Evolutionary conservation across 2,113 vertebrate species (phyloP), one percentile per base, ranked within the genome.

Genomic region (Dasypus novemcinctus): DNA sequence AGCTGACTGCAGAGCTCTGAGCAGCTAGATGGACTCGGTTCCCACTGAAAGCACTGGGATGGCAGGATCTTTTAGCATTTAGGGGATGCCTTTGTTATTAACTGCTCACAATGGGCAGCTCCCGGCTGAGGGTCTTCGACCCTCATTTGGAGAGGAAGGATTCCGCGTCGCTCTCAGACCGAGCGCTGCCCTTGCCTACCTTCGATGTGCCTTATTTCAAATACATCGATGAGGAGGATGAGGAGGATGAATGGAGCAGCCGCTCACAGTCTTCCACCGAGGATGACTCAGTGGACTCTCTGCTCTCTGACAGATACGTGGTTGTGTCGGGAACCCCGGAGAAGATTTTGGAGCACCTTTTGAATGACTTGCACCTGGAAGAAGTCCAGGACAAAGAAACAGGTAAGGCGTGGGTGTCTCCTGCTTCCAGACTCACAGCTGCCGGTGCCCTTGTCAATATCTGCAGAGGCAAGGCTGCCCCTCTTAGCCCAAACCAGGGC

Each of bases 141-240:
- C 98, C 98, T 86, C 97, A 92, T 78, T 96, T 98, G 94, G 98
- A 98, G 88, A 97, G 98, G 97, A 98, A 99, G 97, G 98, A 98
- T 96, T 97, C 98, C 59, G 97, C 98, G 1, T 98, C 98, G 27
- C 99, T 99, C 63, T 78, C 98, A 46, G 98, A 98, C 86, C 98
- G 98, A 89, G 98, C 97, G 94, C 97, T 98, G 95, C 98, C 99
- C 21, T 82, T 99, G 98, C 99, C 99, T 94, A 99, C 99, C 52
- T 99, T 99, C 97, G 99, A 99, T 96, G 99, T 99, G 98, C 99
- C 99, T 97, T 99, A 99, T 98, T 99, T 99, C 98, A 99, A 99
- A 98, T 99, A 99, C 98, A 99, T 99, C 95, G 99, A 99, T 41
- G 99, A 99, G 90, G 99, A 99, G 97, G 99, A 99, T 71, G 98